Percentiles rank a stretch among this genome's conserved stretches.
These are phyloP conservation scores for Herpailurus yagouaroundi DNA, from an alignment of 2,113 vertebrate genomes.

Conservation along the genomic window DNA sequence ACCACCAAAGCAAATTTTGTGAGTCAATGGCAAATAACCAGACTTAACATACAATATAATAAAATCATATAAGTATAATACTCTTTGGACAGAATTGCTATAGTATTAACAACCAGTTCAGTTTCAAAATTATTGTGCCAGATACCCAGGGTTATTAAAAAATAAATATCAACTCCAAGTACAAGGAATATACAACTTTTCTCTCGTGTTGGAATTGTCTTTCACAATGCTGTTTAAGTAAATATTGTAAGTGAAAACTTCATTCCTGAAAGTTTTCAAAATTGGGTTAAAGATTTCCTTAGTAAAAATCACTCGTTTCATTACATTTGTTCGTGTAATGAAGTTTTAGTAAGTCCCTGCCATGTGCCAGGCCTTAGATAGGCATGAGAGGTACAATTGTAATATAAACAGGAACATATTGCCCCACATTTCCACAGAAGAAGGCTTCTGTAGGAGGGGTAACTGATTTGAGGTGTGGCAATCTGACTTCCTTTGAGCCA, in stretches of 20 bases:
- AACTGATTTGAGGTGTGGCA: background rate
- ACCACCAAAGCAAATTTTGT: background rate
- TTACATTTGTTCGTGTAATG: background rate
- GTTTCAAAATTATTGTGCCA: background rate
- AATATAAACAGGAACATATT: background rate
- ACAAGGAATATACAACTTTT: background rate
- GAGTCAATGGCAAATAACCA: background rate
- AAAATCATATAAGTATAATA: background rate
- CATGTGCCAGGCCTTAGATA: background rate
- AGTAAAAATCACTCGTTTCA: background rate
- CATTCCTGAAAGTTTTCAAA: background rate
- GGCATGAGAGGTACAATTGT: background rate
- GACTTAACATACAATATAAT: background rate
- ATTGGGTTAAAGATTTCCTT: background rate
- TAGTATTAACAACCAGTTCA: background rate
- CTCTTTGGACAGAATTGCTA: background rate
- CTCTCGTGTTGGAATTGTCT: background rate
- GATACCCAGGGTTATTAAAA: background rate
- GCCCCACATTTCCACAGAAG: background rate
- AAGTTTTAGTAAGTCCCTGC: background rate
- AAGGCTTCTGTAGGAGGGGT: background rate
- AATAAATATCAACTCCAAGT: background rate
- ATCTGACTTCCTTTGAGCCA: background rate
- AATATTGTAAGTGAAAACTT: background rate
- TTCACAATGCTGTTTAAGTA: background rate